Percentiles rank a stretch among this genome's conserved stretches.
phyloP scores from a whole-genome alignment of 1,140 invertebrate species.

The Bombus waltoni region DNA sequence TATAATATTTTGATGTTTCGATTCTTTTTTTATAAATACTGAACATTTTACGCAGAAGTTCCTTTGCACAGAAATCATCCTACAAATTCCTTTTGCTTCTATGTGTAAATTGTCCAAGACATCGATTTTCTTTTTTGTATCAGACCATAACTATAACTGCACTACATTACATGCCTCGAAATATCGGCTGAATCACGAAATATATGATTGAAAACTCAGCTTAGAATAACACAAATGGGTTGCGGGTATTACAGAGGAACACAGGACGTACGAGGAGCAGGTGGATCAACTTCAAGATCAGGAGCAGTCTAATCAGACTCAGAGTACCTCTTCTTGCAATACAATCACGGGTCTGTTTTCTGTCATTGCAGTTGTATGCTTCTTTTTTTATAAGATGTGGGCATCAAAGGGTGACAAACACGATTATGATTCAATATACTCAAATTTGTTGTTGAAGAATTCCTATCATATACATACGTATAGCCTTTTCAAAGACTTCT shows the following conservation, averaged over 20 bases:
- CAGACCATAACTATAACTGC: slow-evolving; percentile 35
- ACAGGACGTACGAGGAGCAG: slow-evolving; percentile 78
- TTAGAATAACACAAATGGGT: slow-evolving; percentile 79
- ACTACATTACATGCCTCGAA: slow-evolving; percentile 46
- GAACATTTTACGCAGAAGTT: slow-evolving; percentile 19
- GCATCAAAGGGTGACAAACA: slow-evolving; percentile 40
- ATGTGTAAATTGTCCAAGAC: slow-evolving; percentile 25
- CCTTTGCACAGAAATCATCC: slow-evolving; percentile 23
- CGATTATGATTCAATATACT: background rate
- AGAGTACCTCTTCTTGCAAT: slow-evolving; percentile 80
- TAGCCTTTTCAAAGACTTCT: background rate
- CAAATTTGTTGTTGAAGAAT: background rate
- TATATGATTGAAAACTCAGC: slow-evolving; percentile 47
- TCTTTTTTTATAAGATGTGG: slow-evolving; percentile 58
- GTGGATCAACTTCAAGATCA: slow-evolving; percentile 78
- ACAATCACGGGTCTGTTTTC: slow-evolving; percentile 81
- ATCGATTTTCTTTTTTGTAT: slow-evolving; percentile 45
- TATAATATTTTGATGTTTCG: slow-evolving; percentile 20
- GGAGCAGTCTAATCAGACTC: slow-evolving; percentile 79
- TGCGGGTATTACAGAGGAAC: slow-evolving; percentile 82
- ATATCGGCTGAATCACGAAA: slow-evolving; percentile 46
- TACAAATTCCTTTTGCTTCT: slow-evolving; percentile 36
- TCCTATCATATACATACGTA: background rate
- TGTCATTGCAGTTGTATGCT: slow-evolving; percentile 80
- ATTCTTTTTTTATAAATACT: slow-evolving; percentile 13